phyloP scores from a whole-genome alignment of 2,113 vertebrate species.

The Zingel zingel region DNA sequence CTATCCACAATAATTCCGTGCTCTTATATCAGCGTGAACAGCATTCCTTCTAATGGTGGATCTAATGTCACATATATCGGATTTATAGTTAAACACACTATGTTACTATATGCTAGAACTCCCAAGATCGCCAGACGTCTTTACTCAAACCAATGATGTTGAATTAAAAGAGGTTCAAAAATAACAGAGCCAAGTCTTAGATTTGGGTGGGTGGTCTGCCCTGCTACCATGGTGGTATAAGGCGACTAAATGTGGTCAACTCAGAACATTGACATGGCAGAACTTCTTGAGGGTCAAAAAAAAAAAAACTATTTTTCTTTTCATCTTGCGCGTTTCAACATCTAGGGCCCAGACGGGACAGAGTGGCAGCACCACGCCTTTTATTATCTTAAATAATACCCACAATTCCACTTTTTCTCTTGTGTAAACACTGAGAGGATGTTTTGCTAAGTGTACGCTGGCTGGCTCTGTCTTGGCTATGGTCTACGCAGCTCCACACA shows the following conservation, averaged over 20 bases:
- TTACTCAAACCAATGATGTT: constrained; percentile 24
- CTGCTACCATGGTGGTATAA: constrained; percentile 59
- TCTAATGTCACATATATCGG: constrained; percentile 14
- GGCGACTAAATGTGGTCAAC: constrained; percentile 48
- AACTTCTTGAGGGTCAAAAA: constrained; percentile 41
- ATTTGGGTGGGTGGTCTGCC: constrained; percentile 71
- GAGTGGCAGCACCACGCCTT: constrained; percentile 63
- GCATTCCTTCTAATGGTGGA: background rate
- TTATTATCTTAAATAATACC: constrained; percentile 75
- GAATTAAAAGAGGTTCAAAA: constrained; percentile 54
- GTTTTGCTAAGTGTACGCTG: constrained; percentile 29
- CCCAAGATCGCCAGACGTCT: constrained; percentile 14
- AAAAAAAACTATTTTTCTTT: constrained; percentile 55
- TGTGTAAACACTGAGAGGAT: constrained; percentile 55
- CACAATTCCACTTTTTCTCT: constrained; percentile 43
- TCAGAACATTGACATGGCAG: constrained; percentile 46
- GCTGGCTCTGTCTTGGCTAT: constrained; percentile 21
- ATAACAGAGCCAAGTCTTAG: constrained; percentile 54
- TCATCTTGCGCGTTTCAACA: constrained; percentile 53
- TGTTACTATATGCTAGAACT: constrained; percentile 40
- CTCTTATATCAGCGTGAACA: background rate
- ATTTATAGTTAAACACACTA: constrained; percentile 32
- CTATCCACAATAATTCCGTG: background rate
- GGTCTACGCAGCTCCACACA: constrained; percentile 3
- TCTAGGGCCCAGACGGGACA: constrained; percentile 47